Evolutionary conservation across 1,140 invertebrate species (phyloP).

Genomic region (Monomorium pharaonis): DNA sequence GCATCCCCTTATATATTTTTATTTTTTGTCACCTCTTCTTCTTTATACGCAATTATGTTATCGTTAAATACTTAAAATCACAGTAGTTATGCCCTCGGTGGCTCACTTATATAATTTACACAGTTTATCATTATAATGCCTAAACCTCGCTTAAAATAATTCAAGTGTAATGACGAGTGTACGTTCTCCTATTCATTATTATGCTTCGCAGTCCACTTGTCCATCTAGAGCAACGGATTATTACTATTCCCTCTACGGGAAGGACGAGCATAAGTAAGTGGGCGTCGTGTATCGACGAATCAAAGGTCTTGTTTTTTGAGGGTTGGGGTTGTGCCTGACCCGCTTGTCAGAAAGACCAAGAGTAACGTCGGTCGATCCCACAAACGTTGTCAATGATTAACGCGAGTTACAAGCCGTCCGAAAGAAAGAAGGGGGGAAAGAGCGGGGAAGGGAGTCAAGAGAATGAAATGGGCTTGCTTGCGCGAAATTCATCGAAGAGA

Average conservation of each 20-base stretch:
- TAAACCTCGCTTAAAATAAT: conserved; percentile 82
- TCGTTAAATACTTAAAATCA: conserved; percentile 86
- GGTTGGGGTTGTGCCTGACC: conserved; percentile 76
- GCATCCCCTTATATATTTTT: conserved; percentile 76
- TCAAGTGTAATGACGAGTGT: conserved; percentile 77
- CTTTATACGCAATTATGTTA: conserved; percentile 80
- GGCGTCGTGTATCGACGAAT: conserved; percentile 59
- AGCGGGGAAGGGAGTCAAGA: not conserved
- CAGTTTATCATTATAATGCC: conserved; percentile 80
- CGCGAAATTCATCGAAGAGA: conserved; percentile 61
- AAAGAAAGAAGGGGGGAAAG: not conserved
- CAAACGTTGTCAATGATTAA: conserved; percentile 79
- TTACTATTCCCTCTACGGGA: conserved; percentile 65
- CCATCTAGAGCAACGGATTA: conserved; percentile 68
- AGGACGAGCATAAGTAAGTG: conserved; percentile 55
- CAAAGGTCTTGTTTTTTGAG: conserved; percentile 61
- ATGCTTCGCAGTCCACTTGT: conserved; percentile 60
- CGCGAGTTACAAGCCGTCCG: conserved; percentile 60
- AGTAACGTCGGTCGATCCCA: conserved; percentile 84
- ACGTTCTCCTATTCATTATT: conserved; percentile 53
- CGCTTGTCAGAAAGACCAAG: conserved; percentile 85
- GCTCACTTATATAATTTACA: conserved; percentile 83
- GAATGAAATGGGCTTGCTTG: conserved; percentile 54
- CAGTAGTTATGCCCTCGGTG: conserved; percentile 85
- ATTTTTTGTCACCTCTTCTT: conserved; percentile 74